These are phyloP conservation scores for Homalodisca vitripennis DNA, from an alignment of 1,140 invertebrate genomes.

Conservation along the genomic window DNA sequence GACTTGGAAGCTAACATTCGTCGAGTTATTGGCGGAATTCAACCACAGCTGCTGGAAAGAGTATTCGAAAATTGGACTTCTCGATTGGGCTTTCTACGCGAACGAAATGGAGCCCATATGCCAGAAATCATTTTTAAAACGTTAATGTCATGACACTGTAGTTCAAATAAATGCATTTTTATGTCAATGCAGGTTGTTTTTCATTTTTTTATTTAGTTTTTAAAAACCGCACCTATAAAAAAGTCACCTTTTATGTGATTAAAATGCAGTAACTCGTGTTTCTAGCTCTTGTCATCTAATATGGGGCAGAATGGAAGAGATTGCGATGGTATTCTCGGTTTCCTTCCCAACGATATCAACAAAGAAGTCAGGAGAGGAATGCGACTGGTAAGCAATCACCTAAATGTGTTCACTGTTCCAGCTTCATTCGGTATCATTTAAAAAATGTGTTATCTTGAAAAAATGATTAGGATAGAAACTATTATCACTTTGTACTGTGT, in stretches of 20 bases:
- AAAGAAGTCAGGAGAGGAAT: constrained; percentile 57
- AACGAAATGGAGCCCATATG: no score
- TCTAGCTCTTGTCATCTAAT: constrained; percentile 61
- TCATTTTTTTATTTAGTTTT: no score
- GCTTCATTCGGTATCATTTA: constrained; percentile 1
- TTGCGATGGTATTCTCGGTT: constrained; percentile 62
- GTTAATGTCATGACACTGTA: no score
- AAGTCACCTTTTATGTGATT: constrained; percentile 19
- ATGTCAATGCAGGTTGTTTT: no score
- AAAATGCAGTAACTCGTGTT: constrained; percentile 39
- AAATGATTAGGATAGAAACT: not conserved
- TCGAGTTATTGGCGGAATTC: not conserved
- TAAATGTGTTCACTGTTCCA: constrained; percentile 16
- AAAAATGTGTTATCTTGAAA: not conserved
- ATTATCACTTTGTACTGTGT: not conserved
- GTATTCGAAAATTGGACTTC: no score
- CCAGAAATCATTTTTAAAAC: no score
- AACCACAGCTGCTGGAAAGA: no score
- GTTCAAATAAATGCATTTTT: no score
- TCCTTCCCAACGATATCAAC: constrained; percentile 58
- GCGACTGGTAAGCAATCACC: constrained; percentile 51
- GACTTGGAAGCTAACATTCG: not conserved
- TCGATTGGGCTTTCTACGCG: no score
- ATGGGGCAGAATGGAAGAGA: constrained; percentile 59
- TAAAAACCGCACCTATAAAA: no score